phyloP scores from a whole-genome alignment of 2,113 vertebrate genomes.

The Glaucidium brasilianum region DNA sequence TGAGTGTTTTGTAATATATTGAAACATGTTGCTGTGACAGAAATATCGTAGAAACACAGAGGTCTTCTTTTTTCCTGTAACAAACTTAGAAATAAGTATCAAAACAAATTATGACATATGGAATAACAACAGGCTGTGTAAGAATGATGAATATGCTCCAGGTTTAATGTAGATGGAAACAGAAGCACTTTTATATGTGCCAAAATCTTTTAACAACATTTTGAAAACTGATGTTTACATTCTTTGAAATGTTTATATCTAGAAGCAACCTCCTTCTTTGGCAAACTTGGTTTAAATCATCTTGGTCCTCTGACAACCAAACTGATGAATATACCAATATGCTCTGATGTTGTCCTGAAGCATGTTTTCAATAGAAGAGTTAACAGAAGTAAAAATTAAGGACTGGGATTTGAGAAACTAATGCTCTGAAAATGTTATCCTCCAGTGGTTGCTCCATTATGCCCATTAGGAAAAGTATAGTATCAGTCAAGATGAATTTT shows the following conservation, averaged over 20 bases:
- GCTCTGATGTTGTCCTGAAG: not conserved
- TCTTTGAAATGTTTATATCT: not conserved
- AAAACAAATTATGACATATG: not conserved
- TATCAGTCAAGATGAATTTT: not conserved
- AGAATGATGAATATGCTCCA: not conserved
- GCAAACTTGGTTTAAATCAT: not conserved
- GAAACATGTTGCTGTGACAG: not conserved
- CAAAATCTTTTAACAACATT: not conserved
- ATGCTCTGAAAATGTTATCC: not conserved
- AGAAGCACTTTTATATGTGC: constrained; percentile 12
- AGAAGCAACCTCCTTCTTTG: not conserved
- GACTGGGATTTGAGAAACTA: not conserved
- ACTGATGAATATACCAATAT: accelerated
- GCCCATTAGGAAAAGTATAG: not conserved
- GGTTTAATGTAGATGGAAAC: not conserved
- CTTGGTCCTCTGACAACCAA: not conserved
- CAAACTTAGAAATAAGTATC: not conserved
- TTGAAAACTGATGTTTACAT: not conserved
- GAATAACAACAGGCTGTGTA: constrained; percentile 6
- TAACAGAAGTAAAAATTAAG: not conserved
- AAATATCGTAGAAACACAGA: not conserved
- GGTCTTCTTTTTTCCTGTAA: not conserved
- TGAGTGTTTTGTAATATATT: not conserved
- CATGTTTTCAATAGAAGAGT: not conserved
- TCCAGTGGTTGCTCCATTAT: not conserved